Conservation (phyloP, 2,113 vertebrate species). For the Myotis lucifugus region DNA sequence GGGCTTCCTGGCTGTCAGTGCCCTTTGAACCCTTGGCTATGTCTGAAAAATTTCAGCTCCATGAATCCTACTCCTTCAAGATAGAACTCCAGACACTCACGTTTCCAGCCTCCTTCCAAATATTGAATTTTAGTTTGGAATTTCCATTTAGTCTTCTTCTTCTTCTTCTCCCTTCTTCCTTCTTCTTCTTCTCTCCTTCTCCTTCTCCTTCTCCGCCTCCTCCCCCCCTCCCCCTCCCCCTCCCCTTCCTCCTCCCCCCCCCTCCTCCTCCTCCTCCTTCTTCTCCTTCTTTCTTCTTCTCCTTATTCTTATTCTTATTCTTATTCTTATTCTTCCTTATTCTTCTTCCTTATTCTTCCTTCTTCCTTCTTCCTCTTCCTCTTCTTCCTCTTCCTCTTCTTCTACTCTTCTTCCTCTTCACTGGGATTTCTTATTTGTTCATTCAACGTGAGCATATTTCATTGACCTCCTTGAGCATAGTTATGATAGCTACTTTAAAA, state of each 20-base stretch:
- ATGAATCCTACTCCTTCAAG: background rate
- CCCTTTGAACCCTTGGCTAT: background rate
- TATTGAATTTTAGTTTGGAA: background rate
- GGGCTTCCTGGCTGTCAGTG: background rate
- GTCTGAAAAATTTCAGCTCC: background rate
- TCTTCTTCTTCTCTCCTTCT: background rate
- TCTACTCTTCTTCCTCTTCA: background rate
- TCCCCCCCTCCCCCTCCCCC: background rate
- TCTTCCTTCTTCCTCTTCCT: too few relatives aligned
- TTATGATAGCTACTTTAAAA: background rate
- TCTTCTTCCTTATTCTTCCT: background rate
- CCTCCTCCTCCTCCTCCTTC: too few relatives aligned
- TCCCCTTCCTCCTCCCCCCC: background rate
- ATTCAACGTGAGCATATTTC: background rate
- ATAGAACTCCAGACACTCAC: background rate
- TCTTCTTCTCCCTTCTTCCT: too few relatives aligned
- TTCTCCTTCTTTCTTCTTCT: background rate
- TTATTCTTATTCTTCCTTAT: background rate
- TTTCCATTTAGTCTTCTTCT: background rate
- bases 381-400: background rate
- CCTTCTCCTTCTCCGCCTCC: background rate
- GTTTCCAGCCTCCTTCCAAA: constrained; percentile 20
- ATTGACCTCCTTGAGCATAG: background rate
- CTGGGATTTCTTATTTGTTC: background rate
- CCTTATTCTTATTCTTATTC: background rate